phyloP scores from a whole-genome alignment of 2,113 vertebrate species.

The Buteo buteo region DNA sequence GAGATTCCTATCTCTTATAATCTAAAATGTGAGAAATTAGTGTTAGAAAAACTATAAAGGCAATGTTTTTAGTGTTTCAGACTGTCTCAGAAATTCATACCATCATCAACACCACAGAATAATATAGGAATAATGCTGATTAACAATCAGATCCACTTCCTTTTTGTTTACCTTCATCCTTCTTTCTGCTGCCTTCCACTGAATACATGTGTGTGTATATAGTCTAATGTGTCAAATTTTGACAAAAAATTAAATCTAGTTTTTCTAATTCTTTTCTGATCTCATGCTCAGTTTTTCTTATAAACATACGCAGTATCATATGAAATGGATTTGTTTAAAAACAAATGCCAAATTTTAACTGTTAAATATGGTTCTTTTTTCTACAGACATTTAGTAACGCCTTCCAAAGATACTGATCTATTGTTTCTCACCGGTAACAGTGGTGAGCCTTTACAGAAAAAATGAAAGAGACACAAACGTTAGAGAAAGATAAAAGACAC shows the following conservation, averaged over 20 bases:
- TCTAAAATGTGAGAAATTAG: not conserved
- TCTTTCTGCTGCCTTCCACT: not conserved
- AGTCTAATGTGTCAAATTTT: not conserved
- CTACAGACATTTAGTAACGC: not conserved
- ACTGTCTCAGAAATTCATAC: not conserved
- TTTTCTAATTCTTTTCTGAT: not conserved
- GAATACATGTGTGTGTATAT: fast-evolving
- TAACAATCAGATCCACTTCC: not conserved
- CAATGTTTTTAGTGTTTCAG: not conserved
- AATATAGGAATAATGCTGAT: not conserved
- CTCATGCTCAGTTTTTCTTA: not conserved
- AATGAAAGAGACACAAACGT: not conserved
- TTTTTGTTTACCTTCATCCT: not conserved
- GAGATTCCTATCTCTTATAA: not conserved
- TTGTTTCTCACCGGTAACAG: not conserved
- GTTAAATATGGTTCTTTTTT: not conserved
- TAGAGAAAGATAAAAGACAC: not conserved
- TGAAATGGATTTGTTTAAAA: not conserved
- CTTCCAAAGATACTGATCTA: not conserved
- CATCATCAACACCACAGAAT: not conserved
- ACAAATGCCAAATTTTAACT: not conserved
- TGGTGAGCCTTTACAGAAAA: not conserved
- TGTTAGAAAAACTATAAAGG: not conserved
- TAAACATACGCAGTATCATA: not conserved
- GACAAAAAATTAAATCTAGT: not conserved